A percentile compares a stretch with the other conserved stretches of the same genome.
Evolutionary conservation across 2,888 invertebrate genomes (phyloP).

Genomic region (Timandra comae): DNA sequence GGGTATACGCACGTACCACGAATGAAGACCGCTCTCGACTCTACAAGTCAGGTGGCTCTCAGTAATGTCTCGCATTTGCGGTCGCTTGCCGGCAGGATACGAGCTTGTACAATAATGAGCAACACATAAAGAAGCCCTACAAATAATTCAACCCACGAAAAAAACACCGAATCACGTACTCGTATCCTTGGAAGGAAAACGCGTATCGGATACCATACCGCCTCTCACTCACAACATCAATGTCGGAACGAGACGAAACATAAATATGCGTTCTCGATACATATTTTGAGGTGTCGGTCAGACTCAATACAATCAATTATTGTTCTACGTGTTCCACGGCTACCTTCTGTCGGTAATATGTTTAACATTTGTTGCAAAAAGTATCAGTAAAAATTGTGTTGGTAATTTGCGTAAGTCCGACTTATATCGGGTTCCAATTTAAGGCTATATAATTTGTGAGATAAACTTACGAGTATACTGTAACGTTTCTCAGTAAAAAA

Average conservation of each 20-base stretch:
- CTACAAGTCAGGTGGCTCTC: slow-evolving; percentile 55
- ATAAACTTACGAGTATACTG: too few species aligned
- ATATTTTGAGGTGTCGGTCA: slow-evolving; percentile 62
- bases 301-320: slow-evolving; percentile 73
- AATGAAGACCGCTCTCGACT: slow-evolving; percentile 47
- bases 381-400: slow-evolving; percentile 46
- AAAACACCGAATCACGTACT: slow-evolving; percentile 75
- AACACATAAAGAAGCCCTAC: slow-evolving; percentile 75
- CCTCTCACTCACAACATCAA: slow-evolving; percentile 38
- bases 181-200: slow-evolving; percentile 72
- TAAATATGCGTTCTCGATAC: slow-evolving; percentile 56
- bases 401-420: slow-evolving; percentile 43
- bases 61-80: slow-evolving; percentile 72
- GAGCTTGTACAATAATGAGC: slow-evolving; percentile 73
- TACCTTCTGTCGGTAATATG: slow-evolving; percentile 62
- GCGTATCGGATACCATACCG: slow-evolving; percentile 64
- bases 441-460: slow-evolving; percentile 39
- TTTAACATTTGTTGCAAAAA: slow-evolving; percentile 45
- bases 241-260: slow-evolving; percentile 43
- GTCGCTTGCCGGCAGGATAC: slow-evolving; percentile 68
- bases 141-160: slow-evolving; percentile 74
- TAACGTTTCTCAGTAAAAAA: too few species aligned
- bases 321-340: slow-evolving; percentile 63
- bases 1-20: slow-evolving; percentile 46
- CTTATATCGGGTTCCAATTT: slow-evolving; percentile 28